Conservation (phyloP, 1,140 invertebrate genomes). For the Spodoptera frugiperda region DNA sequence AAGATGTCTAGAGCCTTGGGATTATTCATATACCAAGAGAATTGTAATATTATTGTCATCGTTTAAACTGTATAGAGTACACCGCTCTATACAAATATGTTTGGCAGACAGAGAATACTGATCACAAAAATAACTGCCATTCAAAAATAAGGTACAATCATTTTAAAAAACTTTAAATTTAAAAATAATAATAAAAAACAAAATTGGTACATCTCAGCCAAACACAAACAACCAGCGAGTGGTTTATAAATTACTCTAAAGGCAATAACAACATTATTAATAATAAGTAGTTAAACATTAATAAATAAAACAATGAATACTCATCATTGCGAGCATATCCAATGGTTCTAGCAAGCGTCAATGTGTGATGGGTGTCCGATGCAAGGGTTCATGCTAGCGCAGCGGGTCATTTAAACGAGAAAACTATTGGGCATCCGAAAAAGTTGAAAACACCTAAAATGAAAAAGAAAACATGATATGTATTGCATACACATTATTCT, state of each 20-base stretch:
- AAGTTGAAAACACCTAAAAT: constrained; percentile 87
- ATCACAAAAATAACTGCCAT: background rate
- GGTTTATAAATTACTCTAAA: constrained; percentile 44
- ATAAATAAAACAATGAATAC: constrained; percentile 82
- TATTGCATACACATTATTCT: constrained; percentile 58
- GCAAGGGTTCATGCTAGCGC: constrained; percentile 72
- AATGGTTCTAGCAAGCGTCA: constrained; percentile 79
- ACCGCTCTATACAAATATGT: constrained; percentile 15
- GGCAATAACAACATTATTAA: constrained; percentile 55
- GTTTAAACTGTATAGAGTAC: constrained; percentile 19
- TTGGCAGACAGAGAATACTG: constrained; percentile 28
- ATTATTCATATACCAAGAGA: constrained; percentile 24
- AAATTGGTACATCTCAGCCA: constrained; percentile 24
- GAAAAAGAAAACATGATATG: constrained; percentile 84
- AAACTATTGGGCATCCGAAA: constrained; percentile 86
- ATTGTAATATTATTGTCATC: constrained; percentile 44
- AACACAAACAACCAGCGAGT: constrained; percentile 22
- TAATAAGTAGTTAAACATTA: constrained; percentile 56
- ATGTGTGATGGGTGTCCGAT: constrained; percentile 69
- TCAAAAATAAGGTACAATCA: constrained; percentile 16
- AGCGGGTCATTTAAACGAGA: constrained; percentile 85
- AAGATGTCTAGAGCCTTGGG: constrained; percentile 18
- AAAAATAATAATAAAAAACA: background rate
- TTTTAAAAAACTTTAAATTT: constrained; percentile 18
- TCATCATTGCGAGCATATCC: constrained; percentile 85